Base-by-base conservation (phyloP, 2,888 invertebrate species). In the Koerneria pararmatus region DNA sequence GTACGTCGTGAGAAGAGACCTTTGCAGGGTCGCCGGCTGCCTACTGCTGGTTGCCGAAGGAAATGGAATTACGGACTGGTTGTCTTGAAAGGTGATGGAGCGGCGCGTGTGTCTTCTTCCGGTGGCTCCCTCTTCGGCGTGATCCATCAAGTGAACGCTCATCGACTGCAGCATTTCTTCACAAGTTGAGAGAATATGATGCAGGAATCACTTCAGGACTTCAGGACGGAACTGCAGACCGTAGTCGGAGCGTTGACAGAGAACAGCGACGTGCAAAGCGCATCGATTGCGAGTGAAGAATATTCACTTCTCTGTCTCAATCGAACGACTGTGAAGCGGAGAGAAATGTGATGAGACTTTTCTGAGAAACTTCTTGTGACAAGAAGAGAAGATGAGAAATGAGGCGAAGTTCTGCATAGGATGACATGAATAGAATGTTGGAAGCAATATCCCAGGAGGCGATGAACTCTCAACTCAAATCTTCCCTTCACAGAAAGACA, bases 121-220 rank as follows among this genome's bases (percentile, higher is more conserved):
- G 22, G 72, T 24, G 32, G 31, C 29, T 2, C 54, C 54, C 4
- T n/a, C 22, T 22, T 64, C 64, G 0, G 64, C 73, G 59, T 77
- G 75, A 54, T 74, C 76, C 75, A 75, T 75, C 46, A 76, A 66
- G 65, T 77, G 77, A 8, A 72, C 76, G 49, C 71, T 72, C 58
- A 77, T 74, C 11, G 77, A 77, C 69, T 77, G 77, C 65, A 77
- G 71, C 77, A 77, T 77, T n/a, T n/a, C n/a, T n/a, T n/a, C n/a
- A n/a, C n/a, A n/a, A n/a, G n/a, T n/a, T n/a, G n/a, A n/a, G 49
- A 41, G 41, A 11, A 19, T 41, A 8, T 8, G 41, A 11, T 19
- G 11, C 41, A 8, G 41, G 41, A 8, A 19, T 11, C 11, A 11
- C 11, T 11, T 41, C 19, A 8, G 11, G 41, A 19, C 41, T 41